A percentile compares a stretch with the other conserved stretches of the same genome.
Conservation (phyloP, 64 coral and sea anemone genomes). For the Cladopsammia gracilis region DNA sequence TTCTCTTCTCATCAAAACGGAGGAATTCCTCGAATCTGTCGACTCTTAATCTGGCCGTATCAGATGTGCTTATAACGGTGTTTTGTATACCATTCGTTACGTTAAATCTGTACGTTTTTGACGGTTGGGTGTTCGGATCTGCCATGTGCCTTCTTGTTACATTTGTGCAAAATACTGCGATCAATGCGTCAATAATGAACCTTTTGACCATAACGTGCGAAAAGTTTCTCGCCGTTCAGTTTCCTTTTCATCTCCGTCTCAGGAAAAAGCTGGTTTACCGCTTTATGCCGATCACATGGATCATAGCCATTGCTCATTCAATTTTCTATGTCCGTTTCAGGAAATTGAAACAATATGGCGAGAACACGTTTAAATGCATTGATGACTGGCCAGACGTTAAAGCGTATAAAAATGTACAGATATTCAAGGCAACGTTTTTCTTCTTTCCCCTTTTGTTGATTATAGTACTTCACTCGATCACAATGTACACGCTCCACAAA, state of each 20-base stretch:
- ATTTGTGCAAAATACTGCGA: conserved; percentile 63
- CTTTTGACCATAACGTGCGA: conserved; percentile 70
- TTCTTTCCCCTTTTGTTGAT: conserved; percentile 1
- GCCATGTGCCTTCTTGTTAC: conserved; percentile 62
- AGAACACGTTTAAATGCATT: neutral
- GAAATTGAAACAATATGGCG: neutral
- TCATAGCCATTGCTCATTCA: conserved; percentile 24
- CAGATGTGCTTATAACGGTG: conserved; percentile 73
- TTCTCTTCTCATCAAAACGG: neutral
- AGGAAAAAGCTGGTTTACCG: conserved; percentile 34
- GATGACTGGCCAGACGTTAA: neutral
- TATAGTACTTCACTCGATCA: conserved; percentile 11
- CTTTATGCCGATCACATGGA: conserved; percentile 56
- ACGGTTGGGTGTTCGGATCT: conserved; percentile 75
- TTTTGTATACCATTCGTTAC: conserved; percentile 67
- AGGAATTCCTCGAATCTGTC: conserved; percentile 53
- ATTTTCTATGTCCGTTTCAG: neutral
- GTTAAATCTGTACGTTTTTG: conserved; percentile 63
- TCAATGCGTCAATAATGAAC: conserved; percentile 55
- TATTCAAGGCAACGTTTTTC: neutral
- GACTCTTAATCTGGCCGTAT: conserved; percentile 63
- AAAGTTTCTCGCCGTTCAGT: conserved; percentile 78
- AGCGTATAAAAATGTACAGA: neutral
- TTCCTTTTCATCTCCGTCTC: conserved; percentile 48
- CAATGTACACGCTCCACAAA: neutral